phyloP scores from a whole-genome alignment of 2,888 invertebrate genomes.

The Cataglyphis cursor region DNA sequence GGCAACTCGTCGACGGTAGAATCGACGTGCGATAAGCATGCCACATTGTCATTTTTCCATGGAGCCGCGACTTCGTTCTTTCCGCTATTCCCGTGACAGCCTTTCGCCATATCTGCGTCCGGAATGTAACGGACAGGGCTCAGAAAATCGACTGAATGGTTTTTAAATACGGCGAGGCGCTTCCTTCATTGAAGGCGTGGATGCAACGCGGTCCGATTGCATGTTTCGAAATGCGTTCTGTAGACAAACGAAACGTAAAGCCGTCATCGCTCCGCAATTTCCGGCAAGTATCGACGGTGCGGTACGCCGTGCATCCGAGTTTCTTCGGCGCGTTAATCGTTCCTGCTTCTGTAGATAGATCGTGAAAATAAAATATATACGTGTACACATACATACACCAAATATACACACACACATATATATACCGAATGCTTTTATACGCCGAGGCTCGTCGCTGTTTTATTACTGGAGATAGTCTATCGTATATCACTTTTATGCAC shows the following conservation, averaged over 20 bases:
- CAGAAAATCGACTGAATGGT: constrained; percentile 64
- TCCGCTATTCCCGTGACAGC: constrained; percentile 68
- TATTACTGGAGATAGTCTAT: constrained; percentile 42
- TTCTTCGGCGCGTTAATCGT: constrained; percentile 47
- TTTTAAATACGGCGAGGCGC: constrained; percentile 49
- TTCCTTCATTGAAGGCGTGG: constrained; percentile 27
- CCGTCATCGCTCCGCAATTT: constrained; percentile 40
- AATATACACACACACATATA: neutral
- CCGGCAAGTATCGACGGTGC: constrained; percentile 43
- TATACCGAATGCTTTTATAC: constrained; percentile 28
- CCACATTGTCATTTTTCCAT: constrained; percentile 49
- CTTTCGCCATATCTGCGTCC: constrained; percentile 64
- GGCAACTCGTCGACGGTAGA: neutral
- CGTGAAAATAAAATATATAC: constrained; percentile 30
- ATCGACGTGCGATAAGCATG: constrained; percentile 32
- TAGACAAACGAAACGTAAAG: constrained; percentile 41
- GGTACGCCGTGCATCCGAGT: constrained; percentile 3
- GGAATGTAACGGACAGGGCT: constrained; percentile 70
- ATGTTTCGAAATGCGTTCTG: constrained; percentile 23
- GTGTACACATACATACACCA: neutral
- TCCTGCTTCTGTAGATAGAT: constrained; percentile 25
- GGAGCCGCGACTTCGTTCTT: constrained; percentile 51
- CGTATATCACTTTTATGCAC: constrained; percentile 52
- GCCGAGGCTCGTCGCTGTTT: constrained; percentile 38
- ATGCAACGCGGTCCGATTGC: constrained; percentile 26